These are phyloP conservation scores for Tyto alba DNA, from an alignment of 2,113 vertebrate species.

Conservation along the genomic window DNA sequence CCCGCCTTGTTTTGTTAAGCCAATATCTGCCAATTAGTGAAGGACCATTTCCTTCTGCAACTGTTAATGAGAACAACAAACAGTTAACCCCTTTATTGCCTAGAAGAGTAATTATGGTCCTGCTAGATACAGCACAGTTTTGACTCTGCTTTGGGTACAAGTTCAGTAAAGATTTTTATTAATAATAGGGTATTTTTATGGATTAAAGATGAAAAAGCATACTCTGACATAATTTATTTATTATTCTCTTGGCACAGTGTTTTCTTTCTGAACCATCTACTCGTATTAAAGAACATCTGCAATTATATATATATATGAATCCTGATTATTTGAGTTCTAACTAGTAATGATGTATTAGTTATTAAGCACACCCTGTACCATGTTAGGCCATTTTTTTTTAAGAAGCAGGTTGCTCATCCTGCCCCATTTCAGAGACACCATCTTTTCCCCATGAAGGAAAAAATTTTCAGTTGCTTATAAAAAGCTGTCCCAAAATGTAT, in stretches of 20 bases:
- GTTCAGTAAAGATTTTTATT: background rate
- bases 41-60: background rate
- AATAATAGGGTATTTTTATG: background rate
- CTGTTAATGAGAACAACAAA: background rate
- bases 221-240: background rate
- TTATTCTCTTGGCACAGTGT: background rate
- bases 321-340: background rate
- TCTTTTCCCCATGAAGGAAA: background rate
- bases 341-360: background rate
- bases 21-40: background rate
- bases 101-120: background rate
- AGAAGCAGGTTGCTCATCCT: background rate
- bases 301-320: background rate
- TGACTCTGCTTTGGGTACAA: background rate
- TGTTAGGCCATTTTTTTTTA: background rate
- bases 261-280: background rate
- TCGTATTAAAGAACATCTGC: background rate
- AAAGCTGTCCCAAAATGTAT: background rate
- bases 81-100: background rate
- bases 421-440: background rate
- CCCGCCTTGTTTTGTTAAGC: background rate
- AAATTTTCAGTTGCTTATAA: background rate
- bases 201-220: background rate
- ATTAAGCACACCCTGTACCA: background rate
- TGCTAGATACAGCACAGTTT: background rate